A percentile compares a stretch with the other conserved stretches of the same genome.
phyloP scores from a whole-genome alignment of 2,797 vertebrate species.

The Pseudochirops cupreus region DNA sequence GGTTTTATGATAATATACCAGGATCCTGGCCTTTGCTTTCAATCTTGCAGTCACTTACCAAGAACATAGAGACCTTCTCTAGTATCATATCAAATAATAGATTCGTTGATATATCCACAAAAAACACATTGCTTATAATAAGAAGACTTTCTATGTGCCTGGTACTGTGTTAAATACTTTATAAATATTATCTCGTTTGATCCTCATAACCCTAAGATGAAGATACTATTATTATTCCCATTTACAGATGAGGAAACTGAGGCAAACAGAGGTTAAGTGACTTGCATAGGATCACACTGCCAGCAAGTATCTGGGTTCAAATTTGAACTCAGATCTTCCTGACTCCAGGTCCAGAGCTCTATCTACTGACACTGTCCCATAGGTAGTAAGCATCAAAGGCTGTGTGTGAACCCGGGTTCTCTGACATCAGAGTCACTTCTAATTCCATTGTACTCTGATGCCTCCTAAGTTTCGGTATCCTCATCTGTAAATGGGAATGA shows the following conservation, averaged over 20 bases:
- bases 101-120: not conserved
- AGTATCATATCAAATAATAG: not conserved
- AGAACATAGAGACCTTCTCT: not conserved
- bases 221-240: not conserved
- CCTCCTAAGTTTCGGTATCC: not conserved
- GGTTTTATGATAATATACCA: not conserved
- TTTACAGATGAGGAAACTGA: not conserved
- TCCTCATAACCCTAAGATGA: not conserved
- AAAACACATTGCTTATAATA: not conserved
- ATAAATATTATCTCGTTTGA: not conserved
- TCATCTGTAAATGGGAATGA: not conserved
- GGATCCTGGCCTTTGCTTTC: not conserved
- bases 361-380: too few species aligned
- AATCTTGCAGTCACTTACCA: too few species aligned
- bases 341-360: too few species aligned
- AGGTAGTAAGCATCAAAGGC: too few species aligned
- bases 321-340: too few species aligned
- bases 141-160: not conserved
- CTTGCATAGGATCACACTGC: too few species aligned
- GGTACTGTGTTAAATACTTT: not conserved
- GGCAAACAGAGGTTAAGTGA: not conserved
- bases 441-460: not conserved
- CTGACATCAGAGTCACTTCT: not conserved
- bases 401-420: not conserved
- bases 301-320: too few species aligned